Evolutionary conservation across 2,888 invertebrate species (phyloP).

Genomic region (Yponomeuta sedellus): DNA sequence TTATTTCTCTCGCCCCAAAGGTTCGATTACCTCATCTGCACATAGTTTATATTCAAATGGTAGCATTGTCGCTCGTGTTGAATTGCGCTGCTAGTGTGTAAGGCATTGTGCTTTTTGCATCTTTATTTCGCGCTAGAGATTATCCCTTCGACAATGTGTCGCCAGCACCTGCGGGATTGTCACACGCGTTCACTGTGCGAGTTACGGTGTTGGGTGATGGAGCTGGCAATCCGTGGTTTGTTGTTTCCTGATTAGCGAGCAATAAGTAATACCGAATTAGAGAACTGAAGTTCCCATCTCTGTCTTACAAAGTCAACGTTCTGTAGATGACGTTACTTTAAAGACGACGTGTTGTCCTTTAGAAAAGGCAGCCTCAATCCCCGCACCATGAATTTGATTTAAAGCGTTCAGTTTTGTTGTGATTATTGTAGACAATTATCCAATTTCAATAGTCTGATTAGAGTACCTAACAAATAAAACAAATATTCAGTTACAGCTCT

Average conservation of each 20-base stretch:
- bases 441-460: not conserved
- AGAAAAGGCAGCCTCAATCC: not conserved
- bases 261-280: not conserved
- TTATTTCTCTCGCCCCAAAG: not conserved
- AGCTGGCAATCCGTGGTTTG: conserved; percentile 20
- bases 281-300: not conserved
- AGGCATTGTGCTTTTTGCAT: conserved; percentile 13
- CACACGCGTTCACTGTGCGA: conserved; percentile 11
- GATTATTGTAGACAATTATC: not conserved
- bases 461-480: no score
- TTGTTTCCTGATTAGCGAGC: not conserved
- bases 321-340: not conserved
- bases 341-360: no score
- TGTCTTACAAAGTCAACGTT: not conserved
- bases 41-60: not conserved
- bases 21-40: not conserved
- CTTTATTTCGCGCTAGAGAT: conserved; percentile 17
- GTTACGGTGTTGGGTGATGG: conserved; percentile 21
- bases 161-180: conserved; percentile 27
- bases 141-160: conserved; percentile 27
- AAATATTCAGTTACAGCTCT: not conserved
- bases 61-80: not conserved
- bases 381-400: not conserved
- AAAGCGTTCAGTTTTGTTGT: not conserved
- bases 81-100: conserved; percentile 2